Conservation (phyloP, 2,113 vertebrate species). For the Glareola pratincola region DNA sequence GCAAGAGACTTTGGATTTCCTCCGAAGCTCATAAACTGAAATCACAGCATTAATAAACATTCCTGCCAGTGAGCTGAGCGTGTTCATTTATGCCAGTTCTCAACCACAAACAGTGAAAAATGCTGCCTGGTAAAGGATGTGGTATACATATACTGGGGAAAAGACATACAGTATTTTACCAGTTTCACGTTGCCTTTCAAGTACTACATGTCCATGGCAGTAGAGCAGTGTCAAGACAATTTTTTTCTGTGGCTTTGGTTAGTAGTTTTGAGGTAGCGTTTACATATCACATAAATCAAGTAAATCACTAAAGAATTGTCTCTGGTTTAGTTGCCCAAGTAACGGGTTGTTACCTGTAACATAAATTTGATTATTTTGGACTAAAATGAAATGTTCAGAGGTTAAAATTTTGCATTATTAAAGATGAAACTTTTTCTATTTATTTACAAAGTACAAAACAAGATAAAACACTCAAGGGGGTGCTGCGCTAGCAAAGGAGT, state of each 20-base stretch:
- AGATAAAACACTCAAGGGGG: background rate
- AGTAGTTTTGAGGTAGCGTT: background rate
- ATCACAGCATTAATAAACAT: slow-evolving; percentile 58
- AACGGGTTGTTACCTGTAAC: background rate
- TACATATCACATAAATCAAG: background rate
- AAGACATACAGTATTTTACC: background rate
- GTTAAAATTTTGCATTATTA: background rate
- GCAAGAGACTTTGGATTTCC: background rate
- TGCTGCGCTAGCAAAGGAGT: background rate
- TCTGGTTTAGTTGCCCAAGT: background rate
- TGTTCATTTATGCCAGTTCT: slow-evolving; percentile 55
- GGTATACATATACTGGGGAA: slow-evolving; percentile 48
- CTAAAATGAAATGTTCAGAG: background rate
- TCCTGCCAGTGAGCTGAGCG: slow-evolving; percentile 39
- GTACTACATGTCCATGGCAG: background rate
- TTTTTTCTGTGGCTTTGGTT: background rate
- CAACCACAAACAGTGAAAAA: slow-evolving; percentile 65
- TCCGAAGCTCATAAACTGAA: slow-evolving; percentile 44
- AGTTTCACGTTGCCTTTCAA: background rate
- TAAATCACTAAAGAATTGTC: background rate
- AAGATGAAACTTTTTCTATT: background rate
- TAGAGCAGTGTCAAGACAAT: background rate
- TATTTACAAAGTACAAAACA: background rate
- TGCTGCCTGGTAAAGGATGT: slow-evolving; percentile 64
- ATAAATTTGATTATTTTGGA: background rate